Conservation (phyloP, 2,888 invertebrate species). For the Aleiodes alternator region DNA sequence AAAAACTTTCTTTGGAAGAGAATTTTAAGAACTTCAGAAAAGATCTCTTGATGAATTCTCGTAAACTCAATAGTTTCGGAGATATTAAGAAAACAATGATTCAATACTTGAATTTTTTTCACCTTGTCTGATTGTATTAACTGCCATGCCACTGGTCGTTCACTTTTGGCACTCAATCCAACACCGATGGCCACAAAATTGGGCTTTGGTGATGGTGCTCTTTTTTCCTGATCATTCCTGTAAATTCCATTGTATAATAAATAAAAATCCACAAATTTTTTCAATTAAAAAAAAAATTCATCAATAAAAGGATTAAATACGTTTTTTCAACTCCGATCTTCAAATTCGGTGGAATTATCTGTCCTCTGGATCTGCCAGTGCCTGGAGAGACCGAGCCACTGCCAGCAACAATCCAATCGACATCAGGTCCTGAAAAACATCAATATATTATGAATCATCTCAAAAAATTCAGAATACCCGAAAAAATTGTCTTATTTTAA, state of each 20-base stretch:
- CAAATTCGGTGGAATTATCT: constrained; percentile 63
- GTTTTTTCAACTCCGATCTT: constrained; percentile 60
- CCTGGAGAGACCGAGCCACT: constrained; percentile 79
- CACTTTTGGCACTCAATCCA: constrained; percentile 58
- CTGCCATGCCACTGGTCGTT: constrained; percentile 64
- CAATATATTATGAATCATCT: neutral
- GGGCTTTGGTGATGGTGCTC: constrained; percentile 55
- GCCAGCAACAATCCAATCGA: constrained; percentile 86
- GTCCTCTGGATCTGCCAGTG: constrained; percentile 71
- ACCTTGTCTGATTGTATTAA: constrained; percentile 61
- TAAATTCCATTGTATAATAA: constrained; percentile 29
- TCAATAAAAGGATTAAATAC: constrained; percentile 19
- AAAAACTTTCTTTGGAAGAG: neutral
- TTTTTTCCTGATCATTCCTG: constrained; percentile 56
- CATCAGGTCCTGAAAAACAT: constrained; percentile 79
- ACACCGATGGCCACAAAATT: constrained; percentile 64
- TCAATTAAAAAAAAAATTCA: neutral
- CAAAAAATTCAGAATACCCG: neutral
- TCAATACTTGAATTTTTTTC: constrained; percentile 31
- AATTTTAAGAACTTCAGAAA: too few relatives aligned
- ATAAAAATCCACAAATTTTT: neutral
- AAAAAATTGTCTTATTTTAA: neutral
- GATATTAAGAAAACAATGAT: neutral
- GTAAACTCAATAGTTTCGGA: too few relatives aligned
- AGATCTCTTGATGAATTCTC: too few relatives aligned